Percentiles rank a stretch among this genome's conserved stretches.
phyloP scores from a whole-genome alignment of 1,140 invertebrate genomes.

The Zaprionus africanus region DNA sequence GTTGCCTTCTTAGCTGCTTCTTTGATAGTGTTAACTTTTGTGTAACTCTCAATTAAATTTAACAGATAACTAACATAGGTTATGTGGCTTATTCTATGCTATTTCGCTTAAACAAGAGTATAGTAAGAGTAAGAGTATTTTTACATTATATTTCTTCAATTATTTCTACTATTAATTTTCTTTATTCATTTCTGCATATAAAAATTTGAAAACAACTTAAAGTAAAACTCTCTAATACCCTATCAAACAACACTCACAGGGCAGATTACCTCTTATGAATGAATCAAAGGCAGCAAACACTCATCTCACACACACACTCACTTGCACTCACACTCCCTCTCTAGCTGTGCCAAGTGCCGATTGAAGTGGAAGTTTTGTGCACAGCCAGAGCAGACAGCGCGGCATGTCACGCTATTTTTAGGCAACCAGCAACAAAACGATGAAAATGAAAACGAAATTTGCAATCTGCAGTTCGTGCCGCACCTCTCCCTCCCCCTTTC shows the following conservation, averaged over 20 bases:
- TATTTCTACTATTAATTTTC: not conserved
- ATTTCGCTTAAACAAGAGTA: too few species aligned
- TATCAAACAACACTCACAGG: not conserved
- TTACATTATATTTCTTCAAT: not conserved
- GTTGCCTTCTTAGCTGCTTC: too few species aligned
- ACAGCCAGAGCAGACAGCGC: slow-evolving; percentile 52
- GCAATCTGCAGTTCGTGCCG: slow-evolving; percentile 50
- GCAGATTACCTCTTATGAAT: slow-evolving; percentile 57
- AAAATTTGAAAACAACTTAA: not conserved
- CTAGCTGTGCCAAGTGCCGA: slow-evolving; percentile 21
- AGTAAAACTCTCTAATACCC: not conserved
- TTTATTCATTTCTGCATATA: not conserved
- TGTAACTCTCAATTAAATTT: too few species aligned
- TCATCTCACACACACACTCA: slow-evolving; percentile 13
- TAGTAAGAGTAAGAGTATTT: too few species aligned
- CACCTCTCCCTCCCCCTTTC: not conserved
- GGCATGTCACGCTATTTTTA: slow-evolving; percentile 66
- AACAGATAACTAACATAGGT: too few species aligned
- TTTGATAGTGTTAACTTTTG: too few species aligned
- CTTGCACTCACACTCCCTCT: slow-evolving; percentile 20
- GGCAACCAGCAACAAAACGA: slow-evolving; percentile 34
- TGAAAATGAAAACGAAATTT: slow-evolving; percentile 53
- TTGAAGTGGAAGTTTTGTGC: slow-evolving; percentile 74
- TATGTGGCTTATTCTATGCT: too few species aligned
- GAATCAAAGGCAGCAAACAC: slow-evolving; percentile 58